Evolutionary conservation across 2,888 invertebrate species (phyloP), one percentile per base, ranked within the genome.

Genomic region (Apotomis capreana): DNA sequence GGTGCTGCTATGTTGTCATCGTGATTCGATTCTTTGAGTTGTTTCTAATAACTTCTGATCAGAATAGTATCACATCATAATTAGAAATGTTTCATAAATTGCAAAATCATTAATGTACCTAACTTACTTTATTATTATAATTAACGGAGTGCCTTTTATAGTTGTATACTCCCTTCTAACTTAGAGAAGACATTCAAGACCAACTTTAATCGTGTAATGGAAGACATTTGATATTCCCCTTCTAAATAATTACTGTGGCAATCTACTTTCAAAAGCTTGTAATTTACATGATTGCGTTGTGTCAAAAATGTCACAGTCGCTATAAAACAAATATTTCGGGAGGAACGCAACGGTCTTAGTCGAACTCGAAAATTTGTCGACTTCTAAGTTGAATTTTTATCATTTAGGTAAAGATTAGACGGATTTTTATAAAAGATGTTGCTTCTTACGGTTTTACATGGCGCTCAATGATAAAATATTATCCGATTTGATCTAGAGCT

Each of bases 161-260:
- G 40, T 40, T 40, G 55, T 55, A 6, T 40, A 52, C 58, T 64
- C 64, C 57, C 57, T 57, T 36, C n/a, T 58, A 59, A 64, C 44
- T 59, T 36, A n/a, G 13, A n/a, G 13, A 54, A 64, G 46, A 59
- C 44, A 44, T 69, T 64, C n/a, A 63, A 40, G 51, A 62, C 57
- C 57, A 51, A 62, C 62, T 51, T 69, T 69, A 58, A 70, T 70
- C 69, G 44, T 26, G 13, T 64, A 58, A 58, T 64, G 63, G 63
- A 59, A 58, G 69, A 52, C 40, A 70, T 59, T 64, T 64, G 63
- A 64, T 70, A 70, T 70, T 63, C 64, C 40, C 13, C 10, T 5
- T 26, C 58, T 4, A 26, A 40, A 49, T 68, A 64, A 64, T 64
- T 55, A 64, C 15, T 40, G 10, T 40, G 37, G 52, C 52, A 63